Base-by-base conservation (phyloP, 2,797 vertebrate species). In the Sebastes iracundus region DNA sequence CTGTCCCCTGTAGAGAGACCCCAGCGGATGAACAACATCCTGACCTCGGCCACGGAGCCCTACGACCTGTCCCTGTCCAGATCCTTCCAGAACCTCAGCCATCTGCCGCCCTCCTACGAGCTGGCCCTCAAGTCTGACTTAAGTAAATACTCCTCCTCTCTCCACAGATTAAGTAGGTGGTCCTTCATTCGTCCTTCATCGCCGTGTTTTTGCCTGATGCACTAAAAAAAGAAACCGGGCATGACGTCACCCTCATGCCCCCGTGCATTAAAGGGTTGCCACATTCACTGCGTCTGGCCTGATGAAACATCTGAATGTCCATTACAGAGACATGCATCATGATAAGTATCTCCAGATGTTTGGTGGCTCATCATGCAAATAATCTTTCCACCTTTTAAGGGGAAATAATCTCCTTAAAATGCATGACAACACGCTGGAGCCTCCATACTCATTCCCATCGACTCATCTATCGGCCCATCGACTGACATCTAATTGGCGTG, bases 71-170 rank as follows among this genome's bases (percentile, higher is more conserved):
- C 97, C 55, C 98, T 99, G 92, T 99, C 98, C 84, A 96, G 97
- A 75, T 99, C 98, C 84, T 99, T 98, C 96, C 98, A 99, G 97
- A 99, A 98, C 94, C 97, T 99, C 90, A 97, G 97, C 72, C 98
- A 98, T 88, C 96, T 99, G 72, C 97, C 97, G 7, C 97, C 98
- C 2, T 97, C 98, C 81, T 99, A 98, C 1, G 98, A 99, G 91
- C 96, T 98, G 72, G 96, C 97, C 1, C 88, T 98, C 81, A 97
- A 98, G 94, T 91, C 96, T 59, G 98, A 99, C 89, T 91, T 97
- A 81, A 97, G 97, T 95, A 98, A 97, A 96, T 98, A 97, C 92
- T 97, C 95, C 72, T 88, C 85, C 76, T 97, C 96, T 90, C 95
- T 96, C 83, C 97, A 96, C 92, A 96, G 93, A 90, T 95, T 97